Conservation (phyloP, 1,140 invertebrate species). For the Metopolophium dirhodum region DNA sequence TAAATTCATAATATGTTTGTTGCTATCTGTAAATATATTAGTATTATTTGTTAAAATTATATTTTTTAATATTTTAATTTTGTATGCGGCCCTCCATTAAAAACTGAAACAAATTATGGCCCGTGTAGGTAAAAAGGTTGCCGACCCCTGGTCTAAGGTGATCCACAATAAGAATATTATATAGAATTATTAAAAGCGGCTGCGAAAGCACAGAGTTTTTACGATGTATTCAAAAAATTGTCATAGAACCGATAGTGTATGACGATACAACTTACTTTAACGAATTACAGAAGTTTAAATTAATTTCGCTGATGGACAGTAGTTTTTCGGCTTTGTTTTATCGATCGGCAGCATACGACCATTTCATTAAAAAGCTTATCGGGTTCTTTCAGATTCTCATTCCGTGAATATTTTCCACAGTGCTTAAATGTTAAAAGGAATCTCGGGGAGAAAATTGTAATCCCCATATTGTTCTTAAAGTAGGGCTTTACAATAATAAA, state of each 20-base stretch:
- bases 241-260: background rate
- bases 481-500: background rate
- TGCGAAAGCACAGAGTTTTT: background rate
- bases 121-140: too few species aligned
- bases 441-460: background rate
- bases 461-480: constrained; percentile 5
- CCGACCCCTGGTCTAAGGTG: too few species aligned
- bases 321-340: background rate
- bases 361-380: background rate
- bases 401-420: background rate
- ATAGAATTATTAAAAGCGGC: background rate
- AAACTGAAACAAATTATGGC: too few species aligned
- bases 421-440: background rate
- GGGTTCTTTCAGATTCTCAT: background rate
- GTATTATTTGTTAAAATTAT: too few species aligned
- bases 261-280: background rate
- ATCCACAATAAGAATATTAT: too few species aligned
- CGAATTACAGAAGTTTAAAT: background rate
- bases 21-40: too few species aligned
- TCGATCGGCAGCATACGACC: background rate
- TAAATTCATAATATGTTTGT: too few species aligned
- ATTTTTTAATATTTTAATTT: too few species aligned
- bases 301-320: background rate
- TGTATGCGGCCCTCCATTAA: too few species aligned
- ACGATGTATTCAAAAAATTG: background rate